Evolutionary conservation across 2,888 invertebrate genomes (phyloP).

Genomic region (Amphiduros pacificus): DNA sequence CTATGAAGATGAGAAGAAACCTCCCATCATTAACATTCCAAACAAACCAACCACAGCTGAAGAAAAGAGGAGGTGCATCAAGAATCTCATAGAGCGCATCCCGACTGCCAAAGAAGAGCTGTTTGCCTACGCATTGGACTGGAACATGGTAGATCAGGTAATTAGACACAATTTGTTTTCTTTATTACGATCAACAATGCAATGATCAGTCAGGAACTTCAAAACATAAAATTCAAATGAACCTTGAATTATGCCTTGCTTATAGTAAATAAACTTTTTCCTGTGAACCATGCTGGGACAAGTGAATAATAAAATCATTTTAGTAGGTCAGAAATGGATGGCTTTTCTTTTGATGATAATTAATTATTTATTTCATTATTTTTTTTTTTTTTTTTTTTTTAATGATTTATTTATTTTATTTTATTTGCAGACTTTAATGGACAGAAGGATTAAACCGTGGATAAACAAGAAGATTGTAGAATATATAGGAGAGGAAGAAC

Average conservation of each 20-base stretch:
- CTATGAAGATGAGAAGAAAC: slow-evolving; percentile 20
- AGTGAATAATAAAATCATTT: too few relatives aligned
- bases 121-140: slow-evolving; percentile 92
- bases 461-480: slow-evolving; percentile 99
- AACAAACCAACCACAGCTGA: slow-evolving; percentile 64
- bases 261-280: too few relatives aligned
- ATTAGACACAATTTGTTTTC: too few relatives aligned
- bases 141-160: slow-evolving; percentile 77
- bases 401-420: neutral
- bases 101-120: slow-evolving; percentile 96
- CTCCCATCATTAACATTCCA: neutral
- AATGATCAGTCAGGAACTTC: too few relatives aligned
- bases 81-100: slow-evolving; percentile 96
- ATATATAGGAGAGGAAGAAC: slow-evolving; percentile 99
- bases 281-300: too few relatives aligned
- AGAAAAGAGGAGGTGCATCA: slow-evolving; percentile 94
- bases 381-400: neutral
- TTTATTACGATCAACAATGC: too few relatives aligned
- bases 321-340: too few relatives aligned
- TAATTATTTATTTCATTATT: neutral
- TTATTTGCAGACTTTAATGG: slow-evolving; percentile 29
- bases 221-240: too few relatives aligned
- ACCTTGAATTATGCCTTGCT: too few relatives aligned
- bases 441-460: slow-evolving; percentile 84
- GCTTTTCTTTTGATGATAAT: too few relatives aligned